phyloP scores from a whole-genome alignment of 2,113 vertebrate genomes.

The Megaceryle maxima region DNA sequence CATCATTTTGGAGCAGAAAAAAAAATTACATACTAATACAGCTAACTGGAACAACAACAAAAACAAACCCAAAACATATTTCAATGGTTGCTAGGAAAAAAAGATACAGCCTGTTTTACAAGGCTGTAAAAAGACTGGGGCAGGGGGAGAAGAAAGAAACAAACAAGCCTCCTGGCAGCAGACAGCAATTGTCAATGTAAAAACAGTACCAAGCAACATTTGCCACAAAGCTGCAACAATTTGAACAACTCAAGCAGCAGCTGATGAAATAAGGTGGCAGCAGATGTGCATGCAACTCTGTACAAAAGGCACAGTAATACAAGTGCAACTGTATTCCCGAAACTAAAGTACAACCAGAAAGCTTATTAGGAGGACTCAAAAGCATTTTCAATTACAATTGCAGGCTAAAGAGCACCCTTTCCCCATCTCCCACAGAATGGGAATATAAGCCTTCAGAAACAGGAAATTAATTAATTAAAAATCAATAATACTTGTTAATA shows the following conservation, averaged over 20 bases:
- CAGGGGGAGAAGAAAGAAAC: rapidly evolving
- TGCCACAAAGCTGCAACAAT: not conserved
- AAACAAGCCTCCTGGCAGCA: not conserved
- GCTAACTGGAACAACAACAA: not conserved
- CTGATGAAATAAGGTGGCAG: not conserved
- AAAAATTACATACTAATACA: rapidly evolving
- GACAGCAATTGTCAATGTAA: not conserved
- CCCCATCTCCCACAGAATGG: not conserved
- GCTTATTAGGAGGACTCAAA: not conserved
- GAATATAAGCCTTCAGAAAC: not conserved
- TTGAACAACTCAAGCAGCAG: not conserved
- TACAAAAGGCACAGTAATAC: not conserved
- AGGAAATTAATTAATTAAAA: not conserved
- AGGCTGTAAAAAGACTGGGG: not conserved
- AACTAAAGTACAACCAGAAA: not conserved
- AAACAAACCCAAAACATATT: not conserved
- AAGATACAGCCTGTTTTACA: not conserved
- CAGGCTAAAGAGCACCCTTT: not conserved
- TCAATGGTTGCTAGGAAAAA: not conserved
- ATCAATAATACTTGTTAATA: not conserved
- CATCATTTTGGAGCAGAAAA: not conserved
- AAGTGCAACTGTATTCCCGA: not conserved
- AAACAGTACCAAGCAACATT: not conserved
- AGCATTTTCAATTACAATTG: not conserved
- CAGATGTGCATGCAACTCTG: not conserved